Evolutionary conservation across 1,140 invertebrate species (phyloP).

Genomic region (Reticulitermes speratus): DNA sequence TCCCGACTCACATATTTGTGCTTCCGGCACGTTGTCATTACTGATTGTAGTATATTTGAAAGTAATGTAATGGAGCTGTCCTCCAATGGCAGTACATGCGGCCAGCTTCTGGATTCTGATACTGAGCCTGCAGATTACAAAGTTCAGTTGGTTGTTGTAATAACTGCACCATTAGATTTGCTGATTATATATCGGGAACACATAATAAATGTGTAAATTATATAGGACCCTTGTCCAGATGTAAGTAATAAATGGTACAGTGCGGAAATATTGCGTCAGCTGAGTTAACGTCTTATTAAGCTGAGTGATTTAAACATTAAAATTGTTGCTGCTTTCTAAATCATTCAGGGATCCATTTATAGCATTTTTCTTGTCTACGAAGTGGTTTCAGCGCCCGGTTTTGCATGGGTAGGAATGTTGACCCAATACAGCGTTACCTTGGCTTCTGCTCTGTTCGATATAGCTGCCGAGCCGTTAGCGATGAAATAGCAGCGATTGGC

Average conservation of each 20-base stretch:
- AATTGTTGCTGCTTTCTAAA: neutral
- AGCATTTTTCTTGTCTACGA: neutral
- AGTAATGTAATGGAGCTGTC: no score
- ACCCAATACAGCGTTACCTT: no score
- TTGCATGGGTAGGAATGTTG: no score
- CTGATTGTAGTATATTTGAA: no score
- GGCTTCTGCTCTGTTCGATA: no score
- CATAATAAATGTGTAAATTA: neutral
- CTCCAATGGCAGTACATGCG: no score
- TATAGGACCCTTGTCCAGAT: neutral
- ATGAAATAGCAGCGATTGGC: no score
- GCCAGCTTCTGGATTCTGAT: neutral
- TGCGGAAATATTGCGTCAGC: neutral
- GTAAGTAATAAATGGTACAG: neutral
- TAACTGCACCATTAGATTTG: neutral
- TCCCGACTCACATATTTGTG: no score
- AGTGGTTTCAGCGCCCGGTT: no score
- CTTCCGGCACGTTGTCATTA: no score
- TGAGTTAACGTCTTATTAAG: neutral
- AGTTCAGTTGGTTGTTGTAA: neutral
- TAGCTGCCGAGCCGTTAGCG: no score
- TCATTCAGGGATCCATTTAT: neutral
- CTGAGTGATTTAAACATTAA: neutral
- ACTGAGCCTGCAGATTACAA: neutral
- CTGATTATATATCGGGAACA: neutral